Conservation (phyloP, 1,140 invertebrate species). For the Penaeus japonicus region DNA sequence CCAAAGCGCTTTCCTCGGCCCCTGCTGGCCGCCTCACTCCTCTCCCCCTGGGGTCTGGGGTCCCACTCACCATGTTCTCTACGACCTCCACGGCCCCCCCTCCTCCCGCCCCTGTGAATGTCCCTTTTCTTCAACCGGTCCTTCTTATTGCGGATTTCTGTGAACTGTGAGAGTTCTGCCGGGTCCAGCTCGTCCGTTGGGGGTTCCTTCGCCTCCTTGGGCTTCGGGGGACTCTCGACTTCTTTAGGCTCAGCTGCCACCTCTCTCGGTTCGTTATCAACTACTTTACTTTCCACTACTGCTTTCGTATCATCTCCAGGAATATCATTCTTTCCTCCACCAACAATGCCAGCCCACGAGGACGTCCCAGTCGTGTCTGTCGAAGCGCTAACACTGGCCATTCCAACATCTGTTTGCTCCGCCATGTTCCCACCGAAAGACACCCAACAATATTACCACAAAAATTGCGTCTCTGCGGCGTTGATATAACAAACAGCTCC, state of each 20-base stretch:
- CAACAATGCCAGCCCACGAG: conserved; percentile 53
- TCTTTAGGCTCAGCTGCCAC: not conserved
- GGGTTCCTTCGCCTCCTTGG: not conserved
- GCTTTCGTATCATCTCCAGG: conserved; percentile 17
- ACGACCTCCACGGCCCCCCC: not conserved
- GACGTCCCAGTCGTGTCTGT: conserved; percentile 33
- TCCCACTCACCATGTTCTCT: not conserved
- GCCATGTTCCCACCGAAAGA: conserved; percentile 38
- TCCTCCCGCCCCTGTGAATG: not conserved
- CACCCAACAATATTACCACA: conserved; percentile 26
- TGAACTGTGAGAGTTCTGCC: conserved; percentile 36
- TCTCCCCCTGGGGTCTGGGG: not conserved
- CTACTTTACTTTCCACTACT: not conserved
- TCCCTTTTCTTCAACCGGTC: conserved; percentile 29
- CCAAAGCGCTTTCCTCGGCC: conserved; percentile 16
- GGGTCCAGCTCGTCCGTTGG: conserved; percentile 17
- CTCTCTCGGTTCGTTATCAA: not conserved
- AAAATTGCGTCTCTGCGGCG: not conserved
- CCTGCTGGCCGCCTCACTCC: not conserved
- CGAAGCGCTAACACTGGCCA: not conserved
- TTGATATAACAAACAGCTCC: conserved; percentile 15
- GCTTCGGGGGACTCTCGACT: not conserved
- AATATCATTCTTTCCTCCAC: conserved; percentile 34
- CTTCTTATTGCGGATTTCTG: conserved; percentile 41
- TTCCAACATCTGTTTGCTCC: conserved; percentile 35